Percentiles rank a stretch among this genome's conserved stretches.
Conservation (phyloP, 2,797 vertebrate genomes). For the Selene dorsalis region DNA sequence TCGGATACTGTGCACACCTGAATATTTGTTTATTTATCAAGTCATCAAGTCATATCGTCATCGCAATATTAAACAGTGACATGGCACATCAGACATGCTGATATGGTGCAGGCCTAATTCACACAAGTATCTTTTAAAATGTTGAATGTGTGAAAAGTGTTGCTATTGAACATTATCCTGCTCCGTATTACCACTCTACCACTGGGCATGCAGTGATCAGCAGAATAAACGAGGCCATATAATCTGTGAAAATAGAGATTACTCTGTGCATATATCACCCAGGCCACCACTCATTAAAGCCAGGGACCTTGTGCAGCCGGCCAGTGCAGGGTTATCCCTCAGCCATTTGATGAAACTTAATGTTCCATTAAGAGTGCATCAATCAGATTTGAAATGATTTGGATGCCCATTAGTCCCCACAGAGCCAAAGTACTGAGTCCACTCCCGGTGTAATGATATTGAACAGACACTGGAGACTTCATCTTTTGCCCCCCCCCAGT, state of each 20-base stretch:
- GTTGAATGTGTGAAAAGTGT: neutral
- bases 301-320: slow-evolving; percentile 23
- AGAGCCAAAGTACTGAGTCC: slow-evolving; percentile 34
- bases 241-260: slow-evolving; percentile 30
- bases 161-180: neutral
- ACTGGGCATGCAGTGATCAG: slow-evolving; percentile 12
- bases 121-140: neutral
- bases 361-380: slow-evolving; percentile 67
- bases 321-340: slow-evolving; percentile 33
- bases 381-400: slow-evolving; percentile 70
- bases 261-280: slow-evolving; percentile 42
- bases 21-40: no score
- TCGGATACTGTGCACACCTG: no score
- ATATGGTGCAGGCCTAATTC: no score
- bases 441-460: slow-evolving; percentile 58
- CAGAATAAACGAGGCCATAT: neutral
- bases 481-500: slow-evolving; percentile 57
- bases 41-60: no score
- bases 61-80: no score
- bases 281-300: slow-evolving; percentile 63
- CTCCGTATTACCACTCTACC: neutral
- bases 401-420: slow-evolving; percentile 56
- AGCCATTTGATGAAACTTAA: slow-evolving; percentile 65
- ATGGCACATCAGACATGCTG: no score
- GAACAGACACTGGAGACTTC: slow-evolving; percentile 39